A percentile compares a stretch with the other conserved stretches of the same genome.
Evolutionary conservation across 1,140 invertebrate genomes (phyloP).

Genomic region (Nasonia giraulti): DNA sequence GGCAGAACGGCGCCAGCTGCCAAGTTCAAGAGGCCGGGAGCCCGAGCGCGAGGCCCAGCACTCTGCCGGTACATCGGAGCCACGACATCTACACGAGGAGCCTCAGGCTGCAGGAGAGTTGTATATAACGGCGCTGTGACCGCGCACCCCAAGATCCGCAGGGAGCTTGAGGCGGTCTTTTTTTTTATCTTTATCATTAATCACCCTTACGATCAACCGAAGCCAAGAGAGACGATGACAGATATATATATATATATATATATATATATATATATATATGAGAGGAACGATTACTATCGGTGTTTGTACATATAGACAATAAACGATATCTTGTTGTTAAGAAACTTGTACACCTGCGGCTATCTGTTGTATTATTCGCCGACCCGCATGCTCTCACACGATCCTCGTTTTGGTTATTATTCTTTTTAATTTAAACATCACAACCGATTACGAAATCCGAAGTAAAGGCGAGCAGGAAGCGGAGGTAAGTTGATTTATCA

Average conservation of each 20-base stretch:
- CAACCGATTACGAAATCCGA: too few species aligned
- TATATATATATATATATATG: too few species aligned
- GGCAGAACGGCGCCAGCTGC: conserved; percentile 56
- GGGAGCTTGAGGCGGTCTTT: neutral
- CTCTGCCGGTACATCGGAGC: conserved; percentile 64
- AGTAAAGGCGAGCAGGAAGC: too few species aligned
- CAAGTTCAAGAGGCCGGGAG: conserved; percentile 48
- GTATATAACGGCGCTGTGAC: conserved; percentile 62
- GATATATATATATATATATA: neutral
- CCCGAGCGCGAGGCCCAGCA: conserved; percentile 59
- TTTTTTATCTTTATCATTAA: conserved; percentile 11
- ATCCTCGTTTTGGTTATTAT: too few species aligned
- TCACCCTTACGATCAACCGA: neutral
- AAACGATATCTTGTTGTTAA: conserved; percentile 68
- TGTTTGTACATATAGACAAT: conserved; percentile 64
- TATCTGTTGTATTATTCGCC: too few species aligned
- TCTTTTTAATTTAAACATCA: too few species aligned
- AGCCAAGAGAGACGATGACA: neutral
- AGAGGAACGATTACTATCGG: conserved; percentile 49
- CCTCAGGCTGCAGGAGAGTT: conserved; percentile 67
- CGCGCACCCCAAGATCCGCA: neutral
- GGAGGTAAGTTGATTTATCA: neutral
- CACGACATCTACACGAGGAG: conserved; percentile 69
- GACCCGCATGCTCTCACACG: too few species aligned
- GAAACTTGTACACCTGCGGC: conserved; percentile 15